Percentiles rank a stretch among this genome's conserved stretches.
These are phyloP conservation scores for Pelusios castaneus DNA, from an alignment of 2,113 vertebrate species.

Conservation along the genomic window DNA sequence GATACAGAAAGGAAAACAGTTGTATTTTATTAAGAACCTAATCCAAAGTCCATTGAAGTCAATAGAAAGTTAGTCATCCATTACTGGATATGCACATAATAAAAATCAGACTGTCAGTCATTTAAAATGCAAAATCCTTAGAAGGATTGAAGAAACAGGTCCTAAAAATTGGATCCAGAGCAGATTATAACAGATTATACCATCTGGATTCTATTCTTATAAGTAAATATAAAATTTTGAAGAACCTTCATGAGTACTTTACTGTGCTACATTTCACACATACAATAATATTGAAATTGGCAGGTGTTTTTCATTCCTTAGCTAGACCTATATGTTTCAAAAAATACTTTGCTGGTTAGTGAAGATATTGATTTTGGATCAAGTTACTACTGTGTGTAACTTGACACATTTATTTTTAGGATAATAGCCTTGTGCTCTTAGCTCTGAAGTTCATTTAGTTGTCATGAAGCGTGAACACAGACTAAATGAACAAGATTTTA, in stretches of 20 bases:
- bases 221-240: not conserved
- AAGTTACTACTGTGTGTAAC: not conserved
- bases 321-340: not conserved
- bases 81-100: fast-evolving
- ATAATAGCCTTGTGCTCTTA: not conserved
- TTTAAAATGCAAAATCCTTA: not conserved
- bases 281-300: not conserved
- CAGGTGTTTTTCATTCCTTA: not conserved
- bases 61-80: not conserved
- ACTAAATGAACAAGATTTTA: not conserved
- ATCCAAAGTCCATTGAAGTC: not conserved
- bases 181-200: not conserved
- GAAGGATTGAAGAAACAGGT: not conserved
- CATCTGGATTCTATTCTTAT: not conserved
- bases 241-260: not conserved
- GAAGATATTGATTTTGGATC: not conserved
- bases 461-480: not conserved
- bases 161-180: not conserved
- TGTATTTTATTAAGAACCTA: not conserved
- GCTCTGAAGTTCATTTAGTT: not conserved
- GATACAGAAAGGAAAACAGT: not conserved
- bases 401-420: not conserved
- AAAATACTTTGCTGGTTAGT: not conserved
- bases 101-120: fast-evolving
- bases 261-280: not conserved